phyloP scores from a whole-genome alignment of 2,888 invertebrate genomes.

The Ephialtes manifestator region DNA sequence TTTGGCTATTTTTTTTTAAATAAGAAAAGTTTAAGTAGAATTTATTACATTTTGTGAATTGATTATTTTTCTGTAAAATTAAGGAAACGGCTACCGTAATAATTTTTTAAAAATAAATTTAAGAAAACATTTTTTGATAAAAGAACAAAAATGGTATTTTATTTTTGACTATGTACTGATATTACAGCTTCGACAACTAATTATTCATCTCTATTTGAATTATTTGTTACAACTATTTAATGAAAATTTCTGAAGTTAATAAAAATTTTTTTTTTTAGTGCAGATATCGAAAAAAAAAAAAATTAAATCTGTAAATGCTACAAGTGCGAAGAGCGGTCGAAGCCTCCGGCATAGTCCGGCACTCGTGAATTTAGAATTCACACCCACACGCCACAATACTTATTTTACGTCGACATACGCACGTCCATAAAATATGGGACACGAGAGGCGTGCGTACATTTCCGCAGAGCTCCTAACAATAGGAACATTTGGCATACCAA shows the following conservation, averaged over 20 bases:
- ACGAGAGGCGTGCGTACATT: slow-evolving; percentile 25
- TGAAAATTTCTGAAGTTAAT: too few species aligned
- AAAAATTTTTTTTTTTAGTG: too few species aligned
- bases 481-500: slow-evolving; percentile 36
- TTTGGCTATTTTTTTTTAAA: too few species aligned
- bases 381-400: slow-evolving; percentile 20
- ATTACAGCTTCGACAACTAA: neutral
- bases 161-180: neutral
- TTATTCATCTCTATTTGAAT: too few species aligned
- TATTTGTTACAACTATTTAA: too few species aligned
- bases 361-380: slow-evolving; percentile 30
- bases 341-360: neutral
- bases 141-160: too few species aligned
- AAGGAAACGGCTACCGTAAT: slow-evolving; percentile 54
- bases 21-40: too few species aligned
- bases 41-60: too few species aligned
- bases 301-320: neutral
- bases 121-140: too few species aligned
- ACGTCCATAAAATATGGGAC: slow-evolving; percentile 43
- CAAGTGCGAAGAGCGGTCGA: neutral
- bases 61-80: too few species aligned
- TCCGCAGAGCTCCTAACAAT: slow-evolving; percentile 29
- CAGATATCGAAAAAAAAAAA: neutral
- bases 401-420: slow-evolving; percentile 33
- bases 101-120: too few species aligned